A percentile compares a stretch with the other conserved stretches of the same genome.
Conservation (phyloP, 2,113 vertebrate species). For the Hippocampus barbouri region DNA sequence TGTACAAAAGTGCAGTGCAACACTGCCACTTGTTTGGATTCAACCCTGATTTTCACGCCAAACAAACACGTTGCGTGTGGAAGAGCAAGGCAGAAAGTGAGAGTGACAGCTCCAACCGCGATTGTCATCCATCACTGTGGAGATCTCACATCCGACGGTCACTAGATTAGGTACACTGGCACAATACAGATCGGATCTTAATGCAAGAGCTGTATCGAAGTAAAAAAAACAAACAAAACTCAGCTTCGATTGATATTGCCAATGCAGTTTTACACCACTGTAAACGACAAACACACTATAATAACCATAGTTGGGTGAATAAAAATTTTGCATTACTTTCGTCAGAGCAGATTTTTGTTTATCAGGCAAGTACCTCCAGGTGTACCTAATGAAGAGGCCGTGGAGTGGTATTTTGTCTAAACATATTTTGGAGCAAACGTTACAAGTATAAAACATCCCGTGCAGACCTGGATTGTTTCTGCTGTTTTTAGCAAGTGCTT, state of each 20-base stretch:
- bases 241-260: neutral
- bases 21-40: neutral
- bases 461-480: neutral
- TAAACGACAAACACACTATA: neutral
- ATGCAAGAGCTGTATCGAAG: neutral
- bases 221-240: neutral
- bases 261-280: neutral
- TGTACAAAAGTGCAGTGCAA: neutral
- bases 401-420: neutral
- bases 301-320: neutral
- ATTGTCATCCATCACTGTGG: neutral
- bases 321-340: neutral
- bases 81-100: neutral
- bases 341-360: neutral
- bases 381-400: neutral
- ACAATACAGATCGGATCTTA: neutral
- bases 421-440: neutral
- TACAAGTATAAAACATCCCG: neutral
- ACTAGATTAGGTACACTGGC: neutral
- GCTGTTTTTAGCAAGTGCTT: neutral
- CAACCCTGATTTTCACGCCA: neutral
- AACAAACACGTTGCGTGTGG: neutral
- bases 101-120: slow-evolving; percentile 4
- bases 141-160: neutral
- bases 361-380: neutral